A percentile compares a stretch with the other conserved stretches of the same genome.
Conservation (phyloP, 2,888 invertebrate species). For the Epistrophella euchroma region DNA sequence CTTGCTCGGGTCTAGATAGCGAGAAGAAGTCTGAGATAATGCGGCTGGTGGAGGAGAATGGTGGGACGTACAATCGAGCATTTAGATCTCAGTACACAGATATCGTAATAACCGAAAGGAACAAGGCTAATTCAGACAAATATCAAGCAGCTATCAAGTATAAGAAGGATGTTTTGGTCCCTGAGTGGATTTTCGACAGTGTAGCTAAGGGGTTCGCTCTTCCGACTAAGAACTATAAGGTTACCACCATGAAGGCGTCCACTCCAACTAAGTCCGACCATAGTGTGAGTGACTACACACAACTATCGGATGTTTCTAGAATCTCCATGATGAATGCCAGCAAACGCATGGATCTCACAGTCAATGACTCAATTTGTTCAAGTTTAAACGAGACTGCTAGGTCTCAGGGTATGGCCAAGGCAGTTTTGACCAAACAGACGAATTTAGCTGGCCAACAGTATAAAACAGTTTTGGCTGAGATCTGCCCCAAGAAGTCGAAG, state of each 20-base stretch:
- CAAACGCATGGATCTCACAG: slow-evolving; percentile 76
- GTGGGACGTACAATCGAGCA: slow-evolving; percentile 86
- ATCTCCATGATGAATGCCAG: slow-evolving; percentile 78
- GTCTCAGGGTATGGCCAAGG: slow-evolving; percentile 60
- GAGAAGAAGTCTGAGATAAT: slow-evolving; percentile 85
- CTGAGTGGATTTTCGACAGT: slow-evolving; percentile 93
- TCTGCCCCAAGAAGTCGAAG: slow-evolving; percentile 88
- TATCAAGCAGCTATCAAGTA: slow-evolving; percentile 82
- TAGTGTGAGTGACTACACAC: slow-evolving; percentile 81
- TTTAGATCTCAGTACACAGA: slow-evolving; percentile 82
- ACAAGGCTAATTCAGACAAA: slow-evolving; percentile 81
- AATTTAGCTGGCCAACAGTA: slow-evolving; percentile 72
- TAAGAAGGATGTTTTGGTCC: slow-evolving; percentile 87
- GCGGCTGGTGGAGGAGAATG: slow-evolving; percentile 89
- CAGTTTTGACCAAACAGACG: slow-evolving; percentile 67
- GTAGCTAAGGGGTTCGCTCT: slow-evolving; percentile 88
- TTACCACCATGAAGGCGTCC: slow-evolving; percentile 87
- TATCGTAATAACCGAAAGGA: slow-evolving; percentile 82
- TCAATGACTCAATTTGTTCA: slow-evolving; percentile 77
- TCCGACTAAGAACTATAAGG: slow-evolving; percentile 86
- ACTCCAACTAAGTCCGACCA: slow-evolving; percentile 87
- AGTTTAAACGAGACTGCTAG: slow-evolving; percentile 65
- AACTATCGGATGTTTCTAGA: slow-evolving; percentile 81
- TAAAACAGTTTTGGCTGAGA: slow-evolving; percentile 78
- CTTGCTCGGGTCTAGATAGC: slow-evolving; percentile 88